Base-by-base conservation (phyloP, 2,797 vertebrate genomes). In the Melopsittacus undulatus region DNA sequence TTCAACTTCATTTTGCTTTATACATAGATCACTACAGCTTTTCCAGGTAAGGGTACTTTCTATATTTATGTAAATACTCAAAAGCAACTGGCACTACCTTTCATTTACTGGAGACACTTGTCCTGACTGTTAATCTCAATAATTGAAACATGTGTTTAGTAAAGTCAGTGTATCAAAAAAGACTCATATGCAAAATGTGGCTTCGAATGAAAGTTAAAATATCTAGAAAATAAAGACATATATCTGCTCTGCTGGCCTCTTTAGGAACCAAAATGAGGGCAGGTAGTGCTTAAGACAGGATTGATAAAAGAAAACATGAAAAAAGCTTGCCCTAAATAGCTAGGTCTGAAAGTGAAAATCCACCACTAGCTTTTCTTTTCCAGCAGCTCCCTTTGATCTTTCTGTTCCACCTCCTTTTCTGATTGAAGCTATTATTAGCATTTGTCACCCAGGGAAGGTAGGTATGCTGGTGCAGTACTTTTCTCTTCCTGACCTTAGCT, bases 271-370 rank as follows among this genome's bases (percentile, higher is more conserved):
- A 83, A 86, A 88, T 70, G 20, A 77, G 48, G 88, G 49, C 64
- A 68, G 32, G 18, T 88, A n/a, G 13, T 75, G 22, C 23, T 49
- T 78, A 57, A 81, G 14, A 77, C n/a, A 75, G 36, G 42, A 85
- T 24, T 19, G 59, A 83, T 67, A 40, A 83, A 91, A 88, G 42
- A 63, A 42, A 87, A 73, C 3, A 59, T 43, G 11, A 78, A 52
- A 64, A 84, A 94, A 72, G 2, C 62, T n/a, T 49, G 77, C 16
- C 62, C 52, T 90, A 78, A 88, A 96, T 90, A 90, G 9, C 12
- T 91, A 90, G 38, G 21, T 64, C 13, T 83, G 74, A 86, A 90
- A 88, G n/a, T 80, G 32, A 92, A 95, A 86, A 90, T 90, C 45
- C 16, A 16, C 6, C 20, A 59, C 29, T 20, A 46, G 45, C 30